Base-by-base conservation (phyloP, 2,113 vertebrate species). In the Mugil cephalus region DNA sequence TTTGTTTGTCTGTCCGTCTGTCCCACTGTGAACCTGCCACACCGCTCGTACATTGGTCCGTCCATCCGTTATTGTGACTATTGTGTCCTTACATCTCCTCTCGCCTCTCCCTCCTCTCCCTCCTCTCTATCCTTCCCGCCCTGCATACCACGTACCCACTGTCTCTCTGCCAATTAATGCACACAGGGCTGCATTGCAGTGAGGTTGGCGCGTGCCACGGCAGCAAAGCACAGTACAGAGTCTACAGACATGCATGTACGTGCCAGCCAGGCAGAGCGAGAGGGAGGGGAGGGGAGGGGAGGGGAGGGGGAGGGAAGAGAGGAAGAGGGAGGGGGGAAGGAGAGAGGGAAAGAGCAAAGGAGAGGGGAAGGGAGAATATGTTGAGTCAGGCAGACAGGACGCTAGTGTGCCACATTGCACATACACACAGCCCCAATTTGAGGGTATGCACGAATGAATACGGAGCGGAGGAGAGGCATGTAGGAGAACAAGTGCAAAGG, bases 181-280 rank as follows among this genome's bases (percentile, higher is more conserved):
- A 93, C 90, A 91, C 88, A 91, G 91, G 77, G 90, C 94, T 94
- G 93, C 94, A 94, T 91, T 94, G 94, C 94, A 92, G 94, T 92
- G 91, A 90, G 87, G 82, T 86, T 86, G 81, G 87, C 89, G 85
- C 88, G 88, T 90, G 87, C 88, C 87, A 88, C 84, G 51, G 86
- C 85, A 88, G 86, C 90, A 83, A n/a, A 83, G 87, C 88, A 89
- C 87, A 83, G 89, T 86, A 91, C 87, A 88, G 85, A 92, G 86
- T 90, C 91, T 92, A 85, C 91, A 92, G 88, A 93, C 93, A 92
- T 91, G 90, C 91, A 93, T 89, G 90, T 91, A 92, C 91, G 89
- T 92, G 91, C 88, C 89, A 92, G 89, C 82, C 80, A 73, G 73
- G 79, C 68, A 73, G 86, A 85, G 76, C 6, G 72, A 62, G 80